phyloP scores from a whole-genome alignment of 1,140 invertebrate species.

The Phocides pigmalion region DNA sequence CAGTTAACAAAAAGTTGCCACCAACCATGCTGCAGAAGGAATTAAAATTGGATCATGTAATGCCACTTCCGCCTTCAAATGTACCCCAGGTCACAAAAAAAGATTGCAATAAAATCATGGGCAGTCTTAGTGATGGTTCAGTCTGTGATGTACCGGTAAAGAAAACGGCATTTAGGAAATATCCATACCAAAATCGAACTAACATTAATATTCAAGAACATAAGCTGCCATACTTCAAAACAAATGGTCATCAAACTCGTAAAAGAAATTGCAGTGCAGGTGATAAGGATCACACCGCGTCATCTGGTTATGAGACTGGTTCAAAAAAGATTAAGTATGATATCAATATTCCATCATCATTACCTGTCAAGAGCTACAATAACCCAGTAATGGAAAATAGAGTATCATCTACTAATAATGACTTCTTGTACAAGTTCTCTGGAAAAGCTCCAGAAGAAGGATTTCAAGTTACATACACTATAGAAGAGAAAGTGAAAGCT shows the following conservation, averaged over 20 bases:
- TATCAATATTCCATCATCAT: constrained; percentile 37
- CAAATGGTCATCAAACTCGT: constrained; percentile 49
- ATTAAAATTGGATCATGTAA: constrained; percentile 60
- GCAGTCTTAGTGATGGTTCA: constrained; percentile 74
- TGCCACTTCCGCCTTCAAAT: constrained; percentile 59
- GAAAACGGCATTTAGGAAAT: constrained; percentile 57
- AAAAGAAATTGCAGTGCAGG: constrained; percentile 62
- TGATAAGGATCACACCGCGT: constrained; percentile 65
- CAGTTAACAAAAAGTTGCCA: constrained; percentile 77
- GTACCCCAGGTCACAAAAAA: constrained; percentile 47
- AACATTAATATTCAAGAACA: constrained; percentile 54
- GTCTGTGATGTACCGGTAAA: constrained; percentile 63
- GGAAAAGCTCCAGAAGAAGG: constrained; percentile 61
- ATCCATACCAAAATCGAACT: constrained; percentile 54
- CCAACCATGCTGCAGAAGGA: constrained; percentile 72
- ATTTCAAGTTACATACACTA: constrained; percentile 74
- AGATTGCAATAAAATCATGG: constrained; percentile 52
- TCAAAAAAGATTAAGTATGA: constrained; percentile 58
- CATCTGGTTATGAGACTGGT: constrained; percentile 68
- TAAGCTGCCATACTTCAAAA: constrained; percentile 48
- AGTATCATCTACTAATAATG: constrained; percentile 76
- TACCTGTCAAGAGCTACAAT: constrained; percentile 43
- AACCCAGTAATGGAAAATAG: constrained; percentile 80
- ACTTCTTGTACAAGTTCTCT: constrained; percentile 71
- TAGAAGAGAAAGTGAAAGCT: constrained; percentile 73